Evolutionary conservation across 2,797 vertebrate genomes (phyloP).

Genomic region (Anisognathus igniventris): DNA sequence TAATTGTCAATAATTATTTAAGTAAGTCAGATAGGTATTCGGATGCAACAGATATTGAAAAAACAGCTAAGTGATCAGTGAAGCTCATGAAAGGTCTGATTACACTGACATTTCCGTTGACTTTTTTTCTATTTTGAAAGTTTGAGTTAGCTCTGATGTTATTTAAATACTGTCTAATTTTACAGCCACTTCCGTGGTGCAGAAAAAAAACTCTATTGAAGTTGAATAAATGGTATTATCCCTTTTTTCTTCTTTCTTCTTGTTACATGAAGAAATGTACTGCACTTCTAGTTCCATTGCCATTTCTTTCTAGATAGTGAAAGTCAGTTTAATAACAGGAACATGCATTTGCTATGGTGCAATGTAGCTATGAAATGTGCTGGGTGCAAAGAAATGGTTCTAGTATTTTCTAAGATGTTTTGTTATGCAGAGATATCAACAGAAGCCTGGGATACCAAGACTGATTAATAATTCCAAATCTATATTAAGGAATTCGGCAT

Average conservation of each 20-base stretch:
- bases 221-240: background rate
- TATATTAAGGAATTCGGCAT: background rate
- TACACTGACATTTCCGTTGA: background rate
- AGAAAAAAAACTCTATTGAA: background rate
- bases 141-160: background rate
- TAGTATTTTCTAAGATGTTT: background rate
- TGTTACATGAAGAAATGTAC: background rate
- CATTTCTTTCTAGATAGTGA: background rate
- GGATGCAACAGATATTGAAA: background rate
- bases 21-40: background rate
- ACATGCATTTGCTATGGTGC: background rate
- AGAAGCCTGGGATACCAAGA: background rate
- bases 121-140: background rate
- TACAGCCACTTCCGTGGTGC: background rate
- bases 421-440: background rate
- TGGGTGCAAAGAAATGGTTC: background rate
- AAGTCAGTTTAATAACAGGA: background rate
- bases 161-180: background rate
- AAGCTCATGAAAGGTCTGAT: background rate
- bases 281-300: background rate
- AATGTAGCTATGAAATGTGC: background rate
- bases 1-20: background rate
- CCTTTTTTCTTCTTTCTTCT: background rate
- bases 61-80: background rate
- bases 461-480: background rate